Evolutionary conservation across 2,797 vertebrate genomes (phyloP), one percentile per base, ranked within the genome.

Genomic region (Microcaecilia unicolor): DNA sequence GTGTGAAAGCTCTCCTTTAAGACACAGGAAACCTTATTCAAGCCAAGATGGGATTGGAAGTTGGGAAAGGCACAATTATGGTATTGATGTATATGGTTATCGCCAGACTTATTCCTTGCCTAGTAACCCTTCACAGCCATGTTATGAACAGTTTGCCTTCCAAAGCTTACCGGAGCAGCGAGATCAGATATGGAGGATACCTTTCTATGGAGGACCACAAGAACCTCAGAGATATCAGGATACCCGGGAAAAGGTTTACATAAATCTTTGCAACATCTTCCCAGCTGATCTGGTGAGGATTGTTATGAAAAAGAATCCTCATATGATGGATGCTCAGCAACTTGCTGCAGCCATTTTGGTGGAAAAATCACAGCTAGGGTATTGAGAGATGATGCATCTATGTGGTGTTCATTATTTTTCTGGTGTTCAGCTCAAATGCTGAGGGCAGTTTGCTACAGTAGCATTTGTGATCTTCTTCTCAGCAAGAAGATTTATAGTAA

Each of bases 251-350:
- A 97, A 95, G 56, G 77, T 89, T 39, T 98, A 88, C 32, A 22
- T 90, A 45, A 92, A 97, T 66, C 64, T 98, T 63, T 98, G 93
- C 49, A 97, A 98, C 87, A 97, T 98, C 79, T 98, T 98, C 45
- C 95, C 95, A 5, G 61, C 89, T 0, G 90, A 95, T 37, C 85
- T 95, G 5, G 95, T 98, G 68, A 83, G 87, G 42, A 70, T 90
- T 1, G 92, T 96, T 37, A 98, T 98, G 95, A 86, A 89, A 29
- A 78, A 91, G 50, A 91, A 89, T 67, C 93, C 93, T 28, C 90
- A 97, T 30, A 13, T 95, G 56, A 89, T 82, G 0, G 95, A 97
- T 13, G 85, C 93, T 51, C 94, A 98, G 76, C 90, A 96, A 67
- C 86, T 98, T 3, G 95, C 95, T 0, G 94, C 94, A 1, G 92